Conservation (phyloP, 1,140 invertebrate species). For the Caenorhabditis latens region DNA sequence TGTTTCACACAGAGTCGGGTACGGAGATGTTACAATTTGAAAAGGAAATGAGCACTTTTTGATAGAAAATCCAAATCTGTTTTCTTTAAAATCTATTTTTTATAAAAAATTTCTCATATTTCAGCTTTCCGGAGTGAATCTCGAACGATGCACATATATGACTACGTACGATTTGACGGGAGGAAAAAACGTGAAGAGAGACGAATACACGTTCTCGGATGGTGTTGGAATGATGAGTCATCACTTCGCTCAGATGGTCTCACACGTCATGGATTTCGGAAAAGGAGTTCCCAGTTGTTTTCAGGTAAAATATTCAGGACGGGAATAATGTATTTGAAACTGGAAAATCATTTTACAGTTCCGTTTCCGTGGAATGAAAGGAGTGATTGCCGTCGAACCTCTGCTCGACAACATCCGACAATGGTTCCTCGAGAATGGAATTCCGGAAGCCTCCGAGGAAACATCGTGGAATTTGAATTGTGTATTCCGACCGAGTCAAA, state of each 20-base stretch:
- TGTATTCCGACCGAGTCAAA: slow-evolving; percentile 51
- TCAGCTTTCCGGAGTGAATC: slow-evolving; percentile 34
- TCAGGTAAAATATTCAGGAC: slow-evolving; percentile 25
- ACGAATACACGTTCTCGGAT: slow-evolving; percentile 67
- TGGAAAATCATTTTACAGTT: slow-evolving; percentile 39
- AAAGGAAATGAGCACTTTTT: too few species aligned
- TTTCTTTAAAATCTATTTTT: too few species aligned
- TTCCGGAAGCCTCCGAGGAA: background rate
- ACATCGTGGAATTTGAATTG: slow-evolving; percentile 17
- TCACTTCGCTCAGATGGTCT: slow-evolving; percentile 58
- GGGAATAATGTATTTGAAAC: too few species aligned
- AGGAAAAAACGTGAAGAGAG: slow-evolving; percentile 32
- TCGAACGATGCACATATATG: background rate
- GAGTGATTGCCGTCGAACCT: slow-evolving; percentile 64
- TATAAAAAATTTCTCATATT: background rate
- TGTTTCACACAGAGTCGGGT: slow-evolving; percentile 55
- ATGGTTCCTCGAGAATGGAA: slow-evolving; percentile 28
- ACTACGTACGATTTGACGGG: slow-evolving; percentile 33
- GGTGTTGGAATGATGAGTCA: slow-evolving; percentile 66
- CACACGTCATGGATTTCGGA: slow-evolving; percentile 54
- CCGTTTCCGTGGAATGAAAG: slow-evolving; percentile 68
- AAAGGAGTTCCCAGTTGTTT: slow-evolving; percentile 64
- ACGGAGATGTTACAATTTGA: too few species aligned
- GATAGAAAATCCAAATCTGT: too few species aligned
- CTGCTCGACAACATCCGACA: slow-evolving; percentile 47